phyloP scores from a whole-genome alignment of 2,888 invertebrate genomes.

The Lasioglossum calceatum region DNA sequence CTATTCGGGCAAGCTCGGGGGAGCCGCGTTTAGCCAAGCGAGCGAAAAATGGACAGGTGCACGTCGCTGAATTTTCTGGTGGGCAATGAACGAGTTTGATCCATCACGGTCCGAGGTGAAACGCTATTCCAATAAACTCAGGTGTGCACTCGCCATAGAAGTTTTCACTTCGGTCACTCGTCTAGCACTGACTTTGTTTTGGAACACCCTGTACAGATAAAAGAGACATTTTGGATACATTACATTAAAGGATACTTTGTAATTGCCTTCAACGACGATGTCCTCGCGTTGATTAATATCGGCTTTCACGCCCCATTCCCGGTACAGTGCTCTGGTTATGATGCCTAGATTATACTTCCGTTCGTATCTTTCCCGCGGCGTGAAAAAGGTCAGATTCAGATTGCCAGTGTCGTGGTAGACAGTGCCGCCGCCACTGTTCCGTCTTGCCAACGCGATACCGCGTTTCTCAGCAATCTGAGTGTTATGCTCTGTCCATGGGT shows the following conservation, averaged over 20 bases:
- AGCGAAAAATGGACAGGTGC: too few relatives aligned
- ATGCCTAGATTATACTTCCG: constrained; percentile 95
- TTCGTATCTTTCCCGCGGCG: constrained; percentile 92
- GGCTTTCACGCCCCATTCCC: constrained; percentile 92
- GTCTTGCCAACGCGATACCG: constrained; percentile 92
- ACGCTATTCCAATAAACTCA: too few relatives aligned
- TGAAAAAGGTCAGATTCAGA: constrained; percentile 96
- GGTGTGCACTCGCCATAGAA: too few relatives aligned
- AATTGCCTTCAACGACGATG: constrained; percentile 91
- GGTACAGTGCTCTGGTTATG: constrained; percentile 92
- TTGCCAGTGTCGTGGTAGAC: constrained; percentile 98
- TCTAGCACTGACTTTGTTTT: constrained; percentile 8
- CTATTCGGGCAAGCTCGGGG: too few relatives aligned
- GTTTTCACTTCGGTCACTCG: too few relatives aligned
- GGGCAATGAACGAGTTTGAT: too few relatives aligned
- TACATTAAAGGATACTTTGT: constrained; percentile 88
- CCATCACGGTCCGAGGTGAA: too few relatives aligned
- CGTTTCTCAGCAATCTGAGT: constrained; percentile 88
- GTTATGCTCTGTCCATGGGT: constrained; percentile 97
- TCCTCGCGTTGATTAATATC: constrained; percentile 94
- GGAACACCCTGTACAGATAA: constrained; percentile 39
- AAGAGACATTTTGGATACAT: constrained; percentile 41
- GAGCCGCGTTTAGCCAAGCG: too few relatives aligned
- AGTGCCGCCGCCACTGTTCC: constrained; percentile 98
- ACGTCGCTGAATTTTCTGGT: too few relatives aligned